Evolutionary conservation across 2,888 invertebrate genomes (phyloP), one percentile per base, ranked within the genome.

Genomic region (Drosophila dives): DNA sequence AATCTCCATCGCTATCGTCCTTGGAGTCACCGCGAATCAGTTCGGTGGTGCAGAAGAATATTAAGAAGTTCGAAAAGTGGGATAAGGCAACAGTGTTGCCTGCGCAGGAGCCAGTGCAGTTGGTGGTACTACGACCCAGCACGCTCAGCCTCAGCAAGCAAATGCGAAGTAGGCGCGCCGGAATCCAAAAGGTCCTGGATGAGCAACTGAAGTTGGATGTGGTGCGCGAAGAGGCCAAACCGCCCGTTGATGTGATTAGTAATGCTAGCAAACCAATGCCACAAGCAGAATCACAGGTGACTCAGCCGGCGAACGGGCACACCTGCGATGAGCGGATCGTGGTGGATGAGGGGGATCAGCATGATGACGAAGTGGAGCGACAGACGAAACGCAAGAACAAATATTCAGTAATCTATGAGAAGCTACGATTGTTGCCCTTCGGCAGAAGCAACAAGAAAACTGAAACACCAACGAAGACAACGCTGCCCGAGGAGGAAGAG

Each of bases 401-500:
- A 68, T 92, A 92, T 69, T 87, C 91, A 1, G 89, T 89, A 36
- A 90, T 92, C 59, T 93, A 92, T 82, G 92, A 93, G 71, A 92
- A 92, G 71, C 84, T 93, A 72, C 83, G 92, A 20, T 91, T 92
- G 63, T 49, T 77, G 60, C 86, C 90, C 51, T 89, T 92, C 12
- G 65, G 81, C 17, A 77, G 81, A 42, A 72, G 77, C n/a, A 71
- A 59, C 60, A 87, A 81, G 50, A 91, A 81, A n/a, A 64, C 67
- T 33, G 38, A 72, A 71, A 58, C 60, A 86, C 77, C 45, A 12
- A 12, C 23, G 42, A 90, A 78, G 15, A 61, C 69, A 34, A 38
- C 69, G 17, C 34, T 7, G 20, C 32, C 55, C 23, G 17, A 11
- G 33, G 42, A 53, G 10, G 2, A n/a, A 8, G 23, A 58, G 38